These are phyloP conservation scores for Hirundichthys speculiger DNA, from an alignment of 2,113 vertebrate species.

Conservation along the genomic window DNA sequence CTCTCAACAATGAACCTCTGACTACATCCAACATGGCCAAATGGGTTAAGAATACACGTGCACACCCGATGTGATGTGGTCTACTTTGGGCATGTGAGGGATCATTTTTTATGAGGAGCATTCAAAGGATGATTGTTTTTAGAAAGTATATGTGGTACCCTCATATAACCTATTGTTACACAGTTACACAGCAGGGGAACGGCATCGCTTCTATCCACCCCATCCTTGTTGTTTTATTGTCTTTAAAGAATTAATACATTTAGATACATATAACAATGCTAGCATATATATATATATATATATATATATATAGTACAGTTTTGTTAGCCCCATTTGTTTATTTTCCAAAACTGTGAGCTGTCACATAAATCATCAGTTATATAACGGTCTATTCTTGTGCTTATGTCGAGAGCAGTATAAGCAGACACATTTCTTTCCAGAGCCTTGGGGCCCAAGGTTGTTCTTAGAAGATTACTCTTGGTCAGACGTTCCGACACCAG, in stretches of 20 bases:
- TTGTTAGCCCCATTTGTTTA: background rate
- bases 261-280: background rate
- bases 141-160: background rate
- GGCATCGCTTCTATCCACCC: background rate
- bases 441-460: background rate
- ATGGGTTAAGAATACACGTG: background rate
- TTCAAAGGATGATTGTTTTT: slow-evolving; percentile 15
- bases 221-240: background rate
- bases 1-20: background rate
- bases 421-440: slow-evolving; percentile 39
- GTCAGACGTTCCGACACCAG: background rate
- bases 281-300: slow-evolving; percentile 17
- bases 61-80: background rate
- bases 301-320: slow-evolving; percentile 2
- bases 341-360: slow-evolving; percentile 16
- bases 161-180: background rate
- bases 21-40: background rate
- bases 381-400: slow-evolving; percentile 37
- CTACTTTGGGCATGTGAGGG: background rate
- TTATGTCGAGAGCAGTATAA: slow-evolving; percentile 22
- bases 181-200: no score
- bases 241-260: slow-evolving; percentile 1
- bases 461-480: slow-evolving; percentile 16
- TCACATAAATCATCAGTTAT: slow-evolving; percentile 45
- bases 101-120: slow-evolving; percentile 4